Base-by-base conservation (phyloP, 2,888 invertebrate species). In the Malthinus seriepunctatus region DNA sequence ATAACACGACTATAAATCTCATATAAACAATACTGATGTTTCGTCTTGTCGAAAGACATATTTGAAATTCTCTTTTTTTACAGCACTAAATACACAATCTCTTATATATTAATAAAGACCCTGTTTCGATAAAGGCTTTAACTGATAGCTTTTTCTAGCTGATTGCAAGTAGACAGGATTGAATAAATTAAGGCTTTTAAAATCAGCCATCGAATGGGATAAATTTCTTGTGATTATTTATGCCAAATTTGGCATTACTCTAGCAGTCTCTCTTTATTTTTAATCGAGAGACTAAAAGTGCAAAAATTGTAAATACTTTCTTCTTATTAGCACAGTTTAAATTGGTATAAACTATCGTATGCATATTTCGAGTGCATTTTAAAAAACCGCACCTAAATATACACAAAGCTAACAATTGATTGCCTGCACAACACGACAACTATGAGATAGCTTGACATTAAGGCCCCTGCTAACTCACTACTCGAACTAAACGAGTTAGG, bases 371-470 rank as follows among this genome's bases (percentile, higher is more conserved):
- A 59, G 56, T 63, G 59, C 61, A 50, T 49, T 48, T 50, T 35
- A 45, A 15, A n/a, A 42, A 42, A 57, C 8, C 49, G 60, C 60
- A 60, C 60, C 42, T 56, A 48, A 60, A 60, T 57, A 60, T 49
- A 66, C 72, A 73, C 70, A 69, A 73, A 74, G 75, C 76, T 75
- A 76, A 75, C 73, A 70, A 73, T 73, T 76, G 76, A 77, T 76
- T 77, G 77, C 76, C 76, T 75, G 75, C 78, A 78, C 78, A 78
- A 78, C 78, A 78, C 78, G 78, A 78, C 78, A 76, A 72, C 73
- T 77, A 76, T 74, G 70, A 74, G 70, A 75, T 74, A 78, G 76
- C 76, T 64, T 72, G 73, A 77, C 75, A 74, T 76, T 76, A 77
- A 78, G 77, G 76, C 77, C 77, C 75, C 76, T 71, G 75, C 76